These are phyloP conservation scores for Lagria hirta DNA, from an alignment of 2,888 invertebrate species.

Conservation along the genomic window DNA sequence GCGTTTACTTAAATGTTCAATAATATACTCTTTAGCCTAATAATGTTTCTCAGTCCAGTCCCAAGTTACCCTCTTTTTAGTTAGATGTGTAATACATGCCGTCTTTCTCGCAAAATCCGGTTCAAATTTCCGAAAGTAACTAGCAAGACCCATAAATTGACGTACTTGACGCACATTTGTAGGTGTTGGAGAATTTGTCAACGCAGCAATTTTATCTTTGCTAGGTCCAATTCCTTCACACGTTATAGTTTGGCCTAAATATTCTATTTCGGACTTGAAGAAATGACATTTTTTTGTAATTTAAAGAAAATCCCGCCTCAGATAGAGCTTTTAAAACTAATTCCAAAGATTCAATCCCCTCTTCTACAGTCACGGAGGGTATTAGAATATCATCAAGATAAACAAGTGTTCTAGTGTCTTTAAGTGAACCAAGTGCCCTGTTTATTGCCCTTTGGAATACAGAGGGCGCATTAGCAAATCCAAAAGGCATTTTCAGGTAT, in stretches of 20 bases:
- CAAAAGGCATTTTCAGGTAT: slow-evolving; percentile 33
- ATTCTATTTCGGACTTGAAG: slow-evolving; percentile 31
- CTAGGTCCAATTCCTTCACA: slow-evolving; percentile 35
- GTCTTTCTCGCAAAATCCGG: slow-evolving; percentile 34
- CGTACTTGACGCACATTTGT: slow-evolving; percentile 34
- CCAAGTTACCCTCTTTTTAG: slow-evolving; percentile 15
- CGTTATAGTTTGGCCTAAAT: slow-evolving; percentile 37
- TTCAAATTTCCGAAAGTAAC: slow-evolving; percentile 43
- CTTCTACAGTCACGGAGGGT: slow-evolving; percentile 18
- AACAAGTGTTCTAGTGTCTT: slow-evolving; percentile 11
- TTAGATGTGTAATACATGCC: slow-evolving; percentile 29
- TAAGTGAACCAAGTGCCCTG: slow-evolving; percentile 20
- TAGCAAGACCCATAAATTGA: slow-evolving; percentile 36
- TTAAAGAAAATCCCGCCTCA: slow-evolving; percentile 25
- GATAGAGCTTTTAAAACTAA: slow-evolving; percentile 13
- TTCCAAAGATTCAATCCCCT: slow-evolving; percentile 19
- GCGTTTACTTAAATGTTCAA: slow-evolving; percentile 4
- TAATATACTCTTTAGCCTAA: slow-evolving; percentile 12
- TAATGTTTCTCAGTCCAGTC: slow-evolving; percentile 19
- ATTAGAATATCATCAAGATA: slow-evolving; percentile 37
- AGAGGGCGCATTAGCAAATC: slow-evolving; percentile 31
- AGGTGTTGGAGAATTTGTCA: slow-evolving; percentile 34
- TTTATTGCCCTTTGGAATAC: slow-evolving; percentile 31
- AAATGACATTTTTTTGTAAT: slow-evolving; percentile 32
- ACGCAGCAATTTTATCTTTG: slow-evolving; percentile 32